Conservation (phyloP, 2,797 vertebrate species). For the Melanotaenia nigrans region DNA sequence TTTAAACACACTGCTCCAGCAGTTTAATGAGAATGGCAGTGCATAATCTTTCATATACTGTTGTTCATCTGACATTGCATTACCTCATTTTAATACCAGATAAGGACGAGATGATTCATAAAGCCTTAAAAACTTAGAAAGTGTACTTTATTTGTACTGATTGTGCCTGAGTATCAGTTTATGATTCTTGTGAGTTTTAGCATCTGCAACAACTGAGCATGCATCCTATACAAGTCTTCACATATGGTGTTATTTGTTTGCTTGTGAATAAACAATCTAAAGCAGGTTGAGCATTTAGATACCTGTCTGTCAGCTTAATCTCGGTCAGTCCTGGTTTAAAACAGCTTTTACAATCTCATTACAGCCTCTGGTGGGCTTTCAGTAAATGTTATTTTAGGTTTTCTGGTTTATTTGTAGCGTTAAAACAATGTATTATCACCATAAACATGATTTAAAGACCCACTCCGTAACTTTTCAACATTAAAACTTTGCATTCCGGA, state of each 20-base stretch:
- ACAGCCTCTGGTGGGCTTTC: not conserved
- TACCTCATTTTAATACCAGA: no score
- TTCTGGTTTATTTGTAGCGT: no score
- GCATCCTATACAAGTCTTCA: slow-evolving; percentile 2
- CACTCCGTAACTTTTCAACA: no score
- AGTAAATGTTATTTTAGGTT: slow-evolving; percentile 8
- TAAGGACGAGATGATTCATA: no score
- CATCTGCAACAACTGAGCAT: slow-evolving; percentile 8
- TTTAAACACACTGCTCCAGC: not conserved
- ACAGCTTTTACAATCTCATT: no score
- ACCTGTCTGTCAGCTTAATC: not conserved
- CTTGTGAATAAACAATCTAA: slow-evolving; percentile 20
- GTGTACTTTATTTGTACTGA: not conserved
- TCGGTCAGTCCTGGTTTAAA: not conserved
- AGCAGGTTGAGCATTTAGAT: not conserved
- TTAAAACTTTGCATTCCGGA: no score
- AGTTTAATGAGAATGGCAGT: no score
- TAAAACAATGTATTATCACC: no score
- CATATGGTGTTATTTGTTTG: slow-evolving; percentile 8
- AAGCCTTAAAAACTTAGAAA: not conserved
- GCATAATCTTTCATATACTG: no score
- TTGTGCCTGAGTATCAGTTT: slow-evolving; percentile 5
- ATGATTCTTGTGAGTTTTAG: not conserved
- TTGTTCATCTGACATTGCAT: no score
- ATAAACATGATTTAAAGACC: no score